Conservation (phyloP, 1,140 invertebrate species). For the Cryptotermes secundus region DNA sequence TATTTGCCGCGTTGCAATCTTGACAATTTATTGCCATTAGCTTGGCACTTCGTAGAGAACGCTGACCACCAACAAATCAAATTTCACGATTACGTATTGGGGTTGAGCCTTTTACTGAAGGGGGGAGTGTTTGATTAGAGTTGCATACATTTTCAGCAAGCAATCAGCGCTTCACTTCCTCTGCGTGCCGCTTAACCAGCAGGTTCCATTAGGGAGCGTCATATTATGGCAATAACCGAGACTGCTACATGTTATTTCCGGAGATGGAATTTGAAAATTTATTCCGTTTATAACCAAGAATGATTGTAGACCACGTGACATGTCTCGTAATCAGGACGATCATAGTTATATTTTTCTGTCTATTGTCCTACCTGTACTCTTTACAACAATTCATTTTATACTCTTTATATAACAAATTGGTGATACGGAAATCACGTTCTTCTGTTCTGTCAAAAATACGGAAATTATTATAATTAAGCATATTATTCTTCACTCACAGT, state of each 20-base stretch:
- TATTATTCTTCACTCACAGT: too few relatives aligned
- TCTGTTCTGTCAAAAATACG: too few relatives aligned
- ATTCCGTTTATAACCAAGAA: background rate
- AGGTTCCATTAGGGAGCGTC: background rate
- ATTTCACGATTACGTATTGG: slow-evolving; percentile 6
- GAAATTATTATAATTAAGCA: too few relatives aligned
- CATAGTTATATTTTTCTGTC: too few relatives aligned
- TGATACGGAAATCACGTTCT: too few relatives aligned
- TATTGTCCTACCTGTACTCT: too few relatives aligned
- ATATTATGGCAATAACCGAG: too few relatives aligned
- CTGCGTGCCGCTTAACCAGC: background rate
- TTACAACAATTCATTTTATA: too few relatives aligned
- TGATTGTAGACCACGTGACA: background rate
- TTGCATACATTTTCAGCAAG: background rate
- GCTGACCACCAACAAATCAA: background rate
- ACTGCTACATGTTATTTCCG: background rate
- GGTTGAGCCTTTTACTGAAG: too few relatives aligned
- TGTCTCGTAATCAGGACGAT: too few relatives aligned
- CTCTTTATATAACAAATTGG: too few relatives aligned
- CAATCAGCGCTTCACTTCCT: background rate
- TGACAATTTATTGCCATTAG: background rate
- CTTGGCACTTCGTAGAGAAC: background rate
- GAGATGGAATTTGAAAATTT: background rate
- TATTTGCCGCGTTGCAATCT: background rate
- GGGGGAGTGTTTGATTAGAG: background rate